Percentiles rank a stretch among this genome's conserved stretches.
These are phyloP conservation scores for Allobates femoralis DNA, from an alignment of 2,797 vertebrate genomes.

Conservation along the genomic window DNA sequence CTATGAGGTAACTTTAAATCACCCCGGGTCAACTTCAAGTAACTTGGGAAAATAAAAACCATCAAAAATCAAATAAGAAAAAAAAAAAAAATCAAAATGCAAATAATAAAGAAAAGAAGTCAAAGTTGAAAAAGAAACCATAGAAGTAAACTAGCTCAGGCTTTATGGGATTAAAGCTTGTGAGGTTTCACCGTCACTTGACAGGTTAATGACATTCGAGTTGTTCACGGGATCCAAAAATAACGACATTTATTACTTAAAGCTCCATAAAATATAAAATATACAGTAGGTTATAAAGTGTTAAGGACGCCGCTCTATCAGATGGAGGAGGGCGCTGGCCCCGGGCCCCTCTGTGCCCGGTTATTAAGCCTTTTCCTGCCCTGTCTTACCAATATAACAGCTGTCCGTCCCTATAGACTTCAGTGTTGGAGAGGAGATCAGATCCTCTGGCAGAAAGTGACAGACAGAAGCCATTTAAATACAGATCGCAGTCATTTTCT, in stretches of 20 bases:
- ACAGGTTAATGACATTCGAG: too few relatives aligned
- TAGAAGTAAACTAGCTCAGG: too few relatives aligned
- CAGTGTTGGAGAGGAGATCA: background rate
- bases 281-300: background rate
- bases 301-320: background rate
- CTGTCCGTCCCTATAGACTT: conserved; percentile 27
- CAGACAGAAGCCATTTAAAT: conserved; percentile 19
- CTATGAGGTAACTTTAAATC: too few relatives aligned
- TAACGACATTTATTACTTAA: background rate
- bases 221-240: background rate
- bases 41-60: too few relatives aligned
- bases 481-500: conserved; percentile 3
- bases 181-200: too few relatives aligned
- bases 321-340: background rate
- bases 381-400: conserved; percentile 34
- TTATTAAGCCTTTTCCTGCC: conserved; percentile 2
- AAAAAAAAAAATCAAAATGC: too few relatives aligned
- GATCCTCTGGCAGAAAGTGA: background rate
- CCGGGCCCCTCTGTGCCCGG: background rate
- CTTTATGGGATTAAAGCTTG: too few relatives aligned
- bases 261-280: background rate
- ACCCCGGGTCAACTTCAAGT: too few relatives aligned
- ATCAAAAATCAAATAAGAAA: too few relatives aligned
- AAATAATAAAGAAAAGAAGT: too few relatives aligned
- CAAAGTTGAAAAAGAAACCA: too few relatives aligned